Conservation (phyloP, 2,888 invertebrate species). For the Acronicta psi region DNA sequence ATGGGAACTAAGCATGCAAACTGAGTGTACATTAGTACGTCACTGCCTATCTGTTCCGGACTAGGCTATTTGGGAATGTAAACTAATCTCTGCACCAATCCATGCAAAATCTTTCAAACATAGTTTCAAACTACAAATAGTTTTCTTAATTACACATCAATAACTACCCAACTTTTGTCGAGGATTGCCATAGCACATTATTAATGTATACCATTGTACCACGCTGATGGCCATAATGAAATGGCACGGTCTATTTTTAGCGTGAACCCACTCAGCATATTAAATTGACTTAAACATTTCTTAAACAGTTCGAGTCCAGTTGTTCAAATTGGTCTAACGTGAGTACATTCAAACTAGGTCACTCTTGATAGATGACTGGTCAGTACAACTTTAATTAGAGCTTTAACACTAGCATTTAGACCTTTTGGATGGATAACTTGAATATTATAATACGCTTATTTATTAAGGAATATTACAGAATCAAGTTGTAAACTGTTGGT, state of each 20-base stretch:
- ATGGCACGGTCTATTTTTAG: conserved; percentile 38
- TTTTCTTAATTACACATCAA: not conserved
- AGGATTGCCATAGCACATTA: not conserved
- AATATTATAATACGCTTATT: conserved; percentile 42
- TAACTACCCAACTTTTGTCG: not conserved
- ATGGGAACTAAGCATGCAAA: too few species aligned
- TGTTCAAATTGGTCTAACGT: conserved; percentile 36
- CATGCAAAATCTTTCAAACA: too few species aligned
- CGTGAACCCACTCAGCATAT: conserved; percentile 8
- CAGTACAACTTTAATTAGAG: conserved; percentile 53
- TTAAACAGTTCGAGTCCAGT: conserved; percentile 38
- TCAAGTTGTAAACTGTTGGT: conserved; percentile 6
- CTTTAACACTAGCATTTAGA: conserved; percentile 49
- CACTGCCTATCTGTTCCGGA: too few species aligned
- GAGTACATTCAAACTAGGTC: conserved; percentile 57
- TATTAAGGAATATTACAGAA: conserved; percentile 25
- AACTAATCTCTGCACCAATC: too few species aligned
- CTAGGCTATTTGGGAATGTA: too few species aligned
- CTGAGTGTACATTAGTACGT: too few species aligned
- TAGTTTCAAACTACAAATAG: too few species aligned
- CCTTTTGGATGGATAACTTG: conserved; percentile 42
- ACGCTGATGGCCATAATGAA: not conserved
- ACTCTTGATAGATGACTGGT: conserved; percentile 63
- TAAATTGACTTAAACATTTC: conserved; percentile 42
- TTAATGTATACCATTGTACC: conserved; percentile 1